Conservation (phyloP, 1,140 invertebrate species). For the Ruditapes philippinarum region DNA sequence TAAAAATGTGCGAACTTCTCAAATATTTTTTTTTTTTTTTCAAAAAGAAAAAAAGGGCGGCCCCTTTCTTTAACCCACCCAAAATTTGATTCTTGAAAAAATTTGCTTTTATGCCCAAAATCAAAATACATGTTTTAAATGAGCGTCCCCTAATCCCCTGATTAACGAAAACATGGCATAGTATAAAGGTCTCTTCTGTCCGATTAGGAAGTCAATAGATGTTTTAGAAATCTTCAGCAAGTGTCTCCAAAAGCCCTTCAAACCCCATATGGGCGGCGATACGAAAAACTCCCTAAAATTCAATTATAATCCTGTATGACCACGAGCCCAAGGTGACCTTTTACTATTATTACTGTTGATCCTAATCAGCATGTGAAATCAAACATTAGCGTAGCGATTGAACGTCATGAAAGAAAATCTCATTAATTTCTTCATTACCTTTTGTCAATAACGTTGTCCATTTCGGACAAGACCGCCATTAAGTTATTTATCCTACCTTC, state of each 20-base stretch:
- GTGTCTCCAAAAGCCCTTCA: constrained; percentile 25
- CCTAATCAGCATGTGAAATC: constrained; percentile 40
- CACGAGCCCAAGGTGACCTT: constrained; percentile 3
- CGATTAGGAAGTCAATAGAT: constrained; percentile 36
- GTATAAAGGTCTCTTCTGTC: background rate
- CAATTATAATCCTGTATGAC: constrained; percentile 9
- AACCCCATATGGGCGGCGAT: constrained; percentile 33
- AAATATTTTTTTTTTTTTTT: too few species aligned
- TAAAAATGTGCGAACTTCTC: too few species aligned
- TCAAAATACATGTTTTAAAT: constrained; percentile 22
- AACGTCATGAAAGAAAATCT: constrained; percentile 31
- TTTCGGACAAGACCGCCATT: constrained; percentile 20
- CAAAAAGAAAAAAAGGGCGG: too few species aligned
- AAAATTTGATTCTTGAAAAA: background rate
- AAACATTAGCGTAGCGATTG: constrained; percentile 31
- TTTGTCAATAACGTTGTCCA: constrained; percentile 34
- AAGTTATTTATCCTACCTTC: constrained; percentile 23
- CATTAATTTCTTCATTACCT: constrained; percentile 36
- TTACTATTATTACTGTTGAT: constrained; percentile 29
- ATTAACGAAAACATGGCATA: constrained; percentile 29
- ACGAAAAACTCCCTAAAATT: background rate
- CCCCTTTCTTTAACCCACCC: too few species aligned
- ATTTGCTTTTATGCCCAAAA: background rate
- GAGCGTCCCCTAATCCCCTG: background rate
- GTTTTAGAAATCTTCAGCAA: background rate